A percentile compares a stretch with the other conserved stretches of the same genome.
These are phyloP conservation scores for Pygmarrhopalites habei DNA, from an alignment of 1,140 invertebrate genomes.

Conservation along the genomic window DNA sequence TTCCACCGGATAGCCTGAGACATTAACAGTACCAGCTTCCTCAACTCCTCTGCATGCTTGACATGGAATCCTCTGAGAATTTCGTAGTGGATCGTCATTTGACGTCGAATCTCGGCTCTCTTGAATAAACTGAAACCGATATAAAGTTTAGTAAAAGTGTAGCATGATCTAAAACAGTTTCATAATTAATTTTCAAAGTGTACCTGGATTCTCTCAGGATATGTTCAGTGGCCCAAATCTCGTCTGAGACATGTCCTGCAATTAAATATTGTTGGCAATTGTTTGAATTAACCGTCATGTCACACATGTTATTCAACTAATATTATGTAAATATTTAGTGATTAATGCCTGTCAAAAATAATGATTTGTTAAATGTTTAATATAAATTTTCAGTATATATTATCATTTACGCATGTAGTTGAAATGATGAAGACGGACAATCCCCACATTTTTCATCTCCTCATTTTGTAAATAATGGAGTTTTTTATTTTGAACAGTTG, in stretches of 20 bases:
- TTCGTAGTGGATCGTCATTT: background rate
- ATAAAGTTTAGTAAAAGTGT: no score
- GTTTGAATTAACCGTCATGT: no score
- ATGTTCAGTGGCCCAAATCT: slow-evolving; percentile 1
- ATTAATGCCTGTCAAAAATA: no score
- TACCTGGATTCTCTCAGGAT: background rate
- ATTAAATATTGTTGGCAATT: no score
- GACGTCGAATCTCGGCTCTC: background rate
- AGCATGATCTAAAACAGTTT: no score
- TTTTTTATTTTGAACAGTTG: background rate
- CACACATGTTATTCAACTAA: no score
- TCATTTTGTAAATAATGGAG: background rate
- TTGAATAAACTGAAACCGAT: background rate
- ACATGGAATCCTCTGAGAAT: background rate
- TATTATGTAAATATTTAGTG: no score
- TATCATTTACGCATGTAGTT: background rate
- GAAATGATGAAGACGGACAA: background rate
- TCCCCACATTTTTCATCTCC: background rate
- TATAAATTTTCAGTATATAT: no score
- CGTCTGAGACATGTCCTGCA: background rate
- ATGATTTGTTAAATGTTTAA: no score
- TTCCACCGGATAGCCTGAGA: background rate
- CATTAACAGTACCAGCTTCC: background rate
- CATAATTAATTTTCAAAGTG: no score
- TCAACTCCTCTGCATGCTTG: background rate